Evolutionary conservation across 2,797 vertebrate genomes (phyloP).

Genomic region (Onychomys torridus): DNA sequence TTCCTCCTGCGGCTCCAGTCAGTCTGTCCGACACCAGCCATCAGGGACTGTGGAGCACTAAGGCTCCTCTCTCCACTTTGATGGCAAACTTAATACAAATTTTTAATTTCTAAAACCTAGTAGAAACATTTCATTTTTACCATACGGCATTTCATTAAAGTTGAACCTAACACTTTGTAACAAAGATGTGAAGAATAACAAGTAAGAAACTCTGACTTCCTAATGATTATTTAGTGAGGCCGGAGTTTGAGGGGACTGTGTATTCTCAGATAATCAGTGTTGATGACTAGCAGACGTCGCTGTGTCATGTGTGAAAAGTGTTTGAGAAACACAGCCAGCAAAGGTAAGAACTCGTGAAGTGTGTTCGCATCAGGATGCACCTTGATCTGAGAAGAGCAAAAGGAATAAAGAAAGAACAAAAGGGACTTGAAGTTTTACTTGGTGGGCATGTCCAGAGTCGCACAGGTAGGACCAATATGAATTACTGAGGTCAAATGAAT

Average conservation of each 20-base stretch:
- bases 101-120: slow-evolving; percentile 62
- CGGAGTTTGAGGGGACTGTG: slow-evolving; percentile 4
- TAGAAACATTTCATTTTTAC: slow-evolving; percentile 53
- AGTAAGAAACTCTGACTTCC: slow-evolving; percentile 51
- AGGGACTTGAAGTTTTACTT: not conserved
- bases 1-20: not conserved
- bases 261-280: slow-evolving; percentile 43
- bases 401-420: slow-evolving; percentile 39
- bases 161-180: slow-evolving; percentile 53
- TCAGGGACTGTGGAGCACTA: not conserved
- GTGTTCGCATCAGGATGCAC: not conserved
- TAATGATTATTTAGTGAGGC: slow-evolving; percentile 53
- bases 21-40: not conserved
- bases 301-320: slow-evolving; percentile 29
- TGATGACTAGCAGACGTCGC: not conserved
- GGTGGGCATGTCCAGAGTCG: not conserved
- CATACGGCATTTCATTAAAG: slow-evolving; percentile 36
- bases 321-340: slow-evolving; percentile 56
- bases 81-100: slow-evolving; percentile 5
- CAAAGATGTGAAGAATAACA: slow-evolving; percentile 55
- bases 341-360: not conserved
- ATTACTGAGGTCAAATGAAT: slow-evolving; percentile 54
- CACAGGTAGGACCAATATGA: not conserved
- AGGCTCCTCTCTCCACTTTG: not conserved
- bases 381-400: not conserved